Evolutionary conservation across 2,797 vertebrate genomes (phyloP).

Genomic region (Rhinophrynus dorsalis): DNA sequence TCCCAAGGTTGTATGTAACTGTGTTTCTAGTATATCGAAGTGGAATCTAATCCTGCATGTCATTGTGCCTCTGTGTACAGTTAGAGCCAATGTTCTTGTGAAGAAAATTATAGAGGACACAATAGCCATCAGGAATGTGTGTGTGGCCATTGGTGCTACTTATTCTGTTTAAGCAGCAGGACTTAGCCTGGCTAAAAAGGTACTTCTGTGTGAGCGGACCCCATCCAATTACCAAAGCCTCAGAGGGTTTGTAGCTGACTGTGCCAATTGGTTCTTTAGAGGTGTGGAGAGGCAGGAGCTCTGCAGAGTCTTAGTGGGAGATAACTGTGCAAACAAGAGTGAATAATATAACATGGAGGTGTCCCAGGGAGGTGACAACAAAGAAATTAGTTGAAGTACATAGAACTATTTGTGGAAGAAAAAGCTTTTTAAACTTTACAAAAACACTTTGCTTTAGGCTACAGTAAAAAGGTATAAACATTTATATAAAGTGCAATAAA

Average conservation of each 20-base stretch:
- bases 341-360: conserved; percentile 20
- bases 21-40: not conserved
- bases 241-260: conserved; percentile 25
- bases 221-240: conserved; percentile 33
- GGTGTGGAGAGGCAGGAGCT: conserved; percentile 16
- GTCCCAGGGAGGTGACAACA: conserved; percentile 24
- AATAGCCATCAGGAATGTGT: conserved; percentile 36
- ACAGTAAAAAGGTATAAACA: too few species aligned
- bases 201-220: conserved; percentile 14
- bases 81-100: not conserved
- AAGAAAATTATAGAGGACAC: conserved; percentile 21
- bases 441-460: not conserved
- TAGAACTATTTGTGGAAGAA: conserved; percentile 12
- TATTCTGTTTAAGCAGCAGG: conserved; percentile 30
- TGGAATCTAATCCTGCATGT: not conserved
- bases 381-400: conserved; percentile 12
- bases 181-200: conserved; percentile 4
- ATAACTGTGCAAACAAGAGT: conserved; percentile 27
- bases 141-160: conserved; percentile 19
- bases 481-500: too few species aligned
- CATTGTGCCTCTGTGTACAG: not conserved
- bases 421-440: conserved; percentile 15
- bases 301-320: conserved; percentile 28
- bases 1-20: not conserved
- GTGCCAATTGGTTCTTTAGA: conserved; percentile 20